Evolutionary conservation across 2,113 vertebrate genomes (phyloP).

Genomic region (Ailurus styani): DNA sequence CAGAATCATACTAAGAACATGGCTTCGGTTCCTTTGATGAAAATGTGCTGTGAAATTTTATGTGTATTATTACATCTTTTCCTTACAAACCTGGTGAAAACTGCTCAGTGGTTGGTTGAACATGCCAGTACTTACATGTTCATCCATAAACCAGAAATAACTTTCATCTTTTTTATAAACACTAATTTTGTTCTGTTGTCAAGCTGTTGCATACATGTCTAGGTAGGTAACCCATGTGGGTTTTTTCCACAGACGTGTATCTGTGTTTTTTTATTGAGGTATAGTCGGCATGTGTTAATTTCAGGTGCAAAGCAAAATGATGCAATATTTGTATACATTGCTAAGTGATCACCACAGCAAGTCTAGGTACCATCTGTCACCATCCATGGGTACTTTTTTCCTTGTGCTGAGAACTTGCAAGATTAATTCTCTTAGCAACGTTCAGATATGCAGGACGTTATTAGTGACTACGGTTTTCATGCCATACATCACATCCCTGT

Average conservation of each 20-base stretch:
- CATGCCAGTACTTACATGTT: fast-evolving
- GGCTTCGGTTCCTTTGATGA: not conserved
- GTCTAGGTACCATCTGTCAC: not conserved
- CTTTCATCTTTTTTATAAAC: not conserved
- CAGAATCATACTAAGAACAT: not conserved
- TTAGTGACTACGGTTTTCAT: fast-evolving
- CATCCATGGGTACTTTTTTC: fast-evolving
- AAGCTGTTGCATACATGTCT: not conserved
- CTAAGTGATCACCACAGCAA: not conserved
- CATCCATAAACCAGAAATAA: not conserved
- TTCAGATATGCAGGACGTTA: fast-evolving
- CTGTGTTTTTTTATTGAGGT: not conserved
- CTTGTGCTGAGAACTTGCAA: not conserved
- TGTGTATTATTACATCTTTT: not conserved
- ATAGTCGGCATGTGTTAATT: fast-evolving
- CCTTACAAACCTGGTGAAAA: not conserved
- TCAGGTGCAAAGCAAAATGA: not conserved
- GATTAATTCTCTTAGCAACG: not conserved
- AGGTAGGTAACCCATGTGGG: not conserved
- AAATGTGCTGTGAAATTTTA: not conserved
- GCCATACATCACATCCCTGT: fast-evolving
- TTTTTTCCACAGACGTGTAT: not conserved
- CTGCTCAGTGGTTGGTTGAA: not conserved
- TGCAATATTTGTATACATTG: fast-evolving
- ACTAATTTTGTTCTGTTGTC: not conserved